phyloP scores from a whole-genome alignment of 2,113 vertebrate species.

The Piprites chloris region DNA sequence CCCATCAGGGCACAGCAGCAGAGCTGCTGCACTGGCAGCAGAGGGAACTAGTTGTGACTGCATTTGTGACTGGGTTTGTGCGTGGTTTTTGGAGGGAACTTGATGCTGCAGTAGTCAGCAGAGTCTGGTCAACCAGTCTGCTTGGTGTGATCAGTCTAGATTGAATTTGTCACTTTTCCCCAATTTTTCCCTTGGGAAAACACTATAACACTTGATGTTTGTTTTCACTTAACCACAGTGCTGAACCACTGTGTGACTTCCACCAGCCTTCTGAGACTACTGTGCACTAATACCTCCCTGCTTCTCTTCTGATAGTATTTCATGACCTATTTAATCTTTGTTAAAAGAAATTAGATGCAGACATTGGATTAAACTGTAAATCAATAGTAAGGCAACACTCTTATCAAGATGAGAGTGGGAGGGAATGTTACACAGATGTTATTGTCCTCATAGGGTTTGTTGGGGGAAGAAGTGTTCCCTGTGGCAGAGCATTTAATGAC shows the following conservation, averaged over 20 bases:
- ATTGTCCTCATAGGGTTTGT: fast-evolving
- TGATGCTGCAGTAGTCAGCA: neutral
- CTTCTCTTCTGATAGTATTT: neutral
- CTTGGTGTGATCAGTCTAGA: fast-evolving
- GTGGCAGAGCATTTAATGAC: neutral
- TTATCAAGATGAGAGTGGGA: neutral
- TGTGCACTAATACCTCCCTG: neutral
- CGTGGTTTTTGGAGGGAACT: fast-evolving
- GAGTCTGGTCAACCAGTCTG: neutral
- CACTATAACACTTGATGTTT: neutral
- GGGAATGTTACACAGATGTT: neutral
- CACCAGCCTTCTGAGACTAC: fast-evolving
- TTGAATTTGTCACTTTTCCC: neutral
- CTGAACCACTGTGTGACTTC: fast-evolving
- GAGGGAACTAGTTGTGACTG: too few species aligned
- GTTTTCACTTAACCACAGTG: fast-evolving
- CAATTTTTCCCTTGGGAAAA: neutral
- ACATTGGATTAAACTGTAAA: neutral
- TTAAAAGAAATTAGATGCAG: neutral
- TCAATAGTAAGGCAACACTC: fast-evolving
- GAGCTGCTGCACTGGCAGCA: neutral
- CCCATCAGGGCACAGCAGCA: fast-evolving
- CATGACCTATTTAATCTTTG: neutral
- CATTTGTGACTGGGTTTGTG: fast-evolving
- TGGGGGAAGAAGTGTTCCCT: neutral